Percentiles rank a stretch among this genome's conserved stretches.
Evolutionary conservation across 2,888 invertebrate species (phyloP).

Genomic region (Phyto melanocephala): DNA sequence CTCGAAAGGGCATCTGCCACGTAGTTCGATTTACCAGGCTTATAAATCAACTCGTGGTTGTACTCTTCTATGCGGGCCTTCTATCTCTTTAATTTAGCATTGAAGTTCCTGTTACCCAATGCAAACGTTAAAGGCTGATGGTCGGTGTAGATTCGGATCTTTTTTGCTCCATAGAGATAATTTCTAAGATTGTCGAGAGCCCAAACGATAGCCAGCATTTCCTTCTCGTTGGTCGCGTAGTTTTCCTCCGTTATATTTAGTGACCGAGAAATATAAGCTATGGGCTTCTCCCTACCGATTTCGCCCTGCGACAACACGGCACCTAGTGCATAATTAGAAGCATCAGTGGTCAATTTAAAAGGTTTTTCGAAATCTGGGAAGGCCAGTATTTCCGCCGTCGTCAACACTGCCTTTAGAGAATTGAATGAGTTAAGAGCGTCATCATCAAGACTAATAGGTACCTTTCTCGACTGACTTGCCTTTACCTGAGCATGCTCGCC

Average conservation of each 20-base stretch:
- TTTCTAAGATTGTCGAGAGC: background rate
- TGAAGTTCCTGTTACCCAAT: no score
- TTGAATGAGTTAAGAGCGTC: background rate
- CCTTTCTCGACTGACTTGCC: background rate
- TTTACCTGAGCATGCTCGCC: constrained; percentile 1
- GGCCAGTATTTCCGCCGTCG: constrained; percentile 46
- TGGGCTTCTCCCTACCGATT: constrained; percentile 25
- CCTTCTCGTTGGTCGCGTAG: no score
- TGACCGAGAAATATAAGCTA: no score
- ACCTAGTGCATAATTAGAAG: constrained; percentile 54
- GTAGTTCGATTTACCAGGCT: no score
- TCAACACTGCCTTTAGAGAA: constrained; percentile 28
- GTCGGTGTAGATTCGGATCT: background rate
- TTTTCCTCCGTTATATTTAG: no score
- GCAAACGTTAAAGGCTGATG: background rate
- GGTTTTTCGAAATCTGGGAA: constrained; percentile 61
- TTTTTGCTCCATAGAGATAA: background rate
- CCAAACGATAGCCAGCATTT: constrained; percentile 44
- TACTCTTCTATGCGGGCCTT: no score
- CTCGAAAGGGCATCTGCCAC: no score
- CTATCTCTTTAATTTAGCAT: no score
- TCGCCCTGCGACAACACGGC: constrained; percentile 46
- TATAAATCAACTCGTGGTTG: no score
- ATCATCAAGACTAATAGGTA: background rate
- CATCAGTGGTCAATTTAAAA: constrained; percentile 61